Conservation (phyloP, 2,113 vertebrate species). For the human region DNA sequence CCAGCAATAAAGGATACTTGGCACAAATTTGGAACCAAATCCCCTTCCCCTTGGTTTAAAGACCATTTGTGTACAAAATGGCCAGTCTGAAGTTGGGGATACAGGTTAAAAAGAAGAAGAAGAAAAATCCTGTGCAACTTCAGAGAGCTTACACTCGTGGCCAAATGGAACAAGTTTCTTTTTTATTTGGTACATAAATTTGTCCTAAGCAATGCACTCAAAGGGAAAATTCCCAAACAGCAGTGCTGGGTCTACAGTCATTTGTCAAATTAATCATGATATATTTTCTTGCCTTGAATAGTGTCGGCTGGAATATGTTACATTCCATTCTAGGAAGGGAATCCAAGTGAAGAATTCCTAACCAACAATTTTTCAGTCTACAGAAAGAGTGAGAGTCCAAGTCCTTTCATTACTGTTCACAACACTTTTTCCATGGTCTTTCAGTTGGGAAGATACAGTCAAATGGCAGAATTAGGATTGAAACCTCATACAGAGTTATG, state of each 20-base stretch:
- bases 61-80: neutral
- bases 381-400: constrained; percentile 45
- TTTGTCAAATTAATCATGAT: constrained; percentile 80
- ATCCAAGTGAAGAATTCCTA: constrained; percentile 66
- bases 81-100: neutral
- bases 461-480: neutral
- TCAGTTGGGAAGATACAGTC: neutral
- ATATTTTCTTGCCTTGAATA: constrained; percentile 74
- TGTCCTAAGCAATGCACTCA: constrained; percentile 58
- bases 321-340: constrained; percentile 60
- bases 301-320: constrained; percentile 80
- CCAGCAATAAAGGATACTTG: neutral
- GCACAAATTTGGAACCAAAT: neutral
- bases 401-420: neutral
- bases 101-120: neutral
- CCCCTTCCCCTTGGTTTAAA: neutral
- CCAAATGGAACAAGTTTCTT: constrained; percentile 65
- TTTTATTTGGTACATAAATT: constrained; percentile 65
- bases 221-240: constrained; percentile 74
- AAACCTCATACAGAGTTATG: neutral
- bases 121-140: constrained; percentile 40
- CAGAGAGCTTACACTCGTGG: constrained; percentile 12
- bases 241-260: constrained; percentile 67
- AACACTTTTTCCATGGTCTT: constrained; percentile 6
- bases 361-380: constrained; percentile 61